These are phyloP conservation scores for Drosophila ercepeae DNA, from an alignment of 1,140 invertebrate genomes.

Conservation along the genomic window DNA sequence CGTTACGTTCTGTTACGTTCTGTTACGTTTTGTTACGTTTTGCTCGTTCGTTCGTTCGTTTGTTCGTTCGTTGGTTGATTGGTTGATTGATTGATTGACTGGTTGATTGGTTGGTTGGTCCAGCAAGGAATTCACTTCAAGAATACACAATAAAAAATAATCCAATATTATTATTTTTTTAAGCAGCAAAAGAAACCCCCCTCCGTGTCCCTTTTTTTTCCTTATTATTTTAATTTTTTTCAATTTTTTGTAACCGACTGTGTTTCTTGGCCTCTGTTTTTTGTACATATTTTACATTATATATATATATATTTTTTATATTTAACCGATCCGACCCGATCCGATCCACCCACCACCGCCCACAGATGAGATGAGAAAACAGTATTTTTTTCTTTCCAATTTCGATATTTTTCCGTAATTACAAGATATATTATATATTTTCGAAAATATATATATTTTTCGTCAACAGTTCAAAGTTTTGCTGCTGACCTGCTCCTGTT, in stretches of 20 bases:
- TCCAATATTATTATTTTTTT: background rate
- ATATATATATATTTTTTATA: constrained; percentile 20
- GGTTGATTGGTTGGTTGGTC: constrained; percentile 49
- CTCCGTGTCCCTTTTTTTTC: constrained; percentile 70
- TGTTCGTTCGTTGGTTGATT: constrained; percentile 51
- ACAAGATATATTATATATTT: constrained; percentile 22
- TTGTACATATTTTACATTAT: constrained; percentile 52
- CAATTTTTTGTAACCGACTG: constrained; percentile 25
- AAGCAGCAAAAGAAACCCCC: constrained; percentile 46
- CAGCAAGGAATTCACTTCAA: constrained; percentile 43
- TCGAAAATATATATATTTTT: constrained; percentile 16
- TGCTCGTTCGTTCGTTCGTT: constrained; percentile 58
- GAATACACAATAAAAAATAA: constrained; percentile 11
- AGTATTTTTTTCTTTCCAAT: constrained; percentile 30
- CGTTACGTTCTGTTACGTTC: constrained; percentile 44
- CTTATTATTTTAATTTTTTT: constrained; percentile 1
- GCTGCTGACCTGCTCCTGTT: constrained; percentile 47
- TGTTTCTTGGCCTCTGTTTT: constrained; percentile 23
- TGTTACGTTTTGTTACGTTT: constrained; percentile 60
- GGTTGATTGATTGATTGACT: constrained; percentile 20
- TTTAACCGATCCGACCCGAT: constrained; percentile 14
- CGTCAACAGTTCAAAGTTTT: constrained; percentile 17
- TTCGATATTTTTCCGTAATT: constrained; percentile 21
- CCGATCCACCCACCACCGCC: background rate
- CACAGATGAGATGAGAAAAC: constrained; percentile 43